Percentiles rank a stretch among this genome's conserved stretches.
Conservation (phyloP, 2,797 vertebrate genomes). For the Yasuhikotakia modesta region DNA sequence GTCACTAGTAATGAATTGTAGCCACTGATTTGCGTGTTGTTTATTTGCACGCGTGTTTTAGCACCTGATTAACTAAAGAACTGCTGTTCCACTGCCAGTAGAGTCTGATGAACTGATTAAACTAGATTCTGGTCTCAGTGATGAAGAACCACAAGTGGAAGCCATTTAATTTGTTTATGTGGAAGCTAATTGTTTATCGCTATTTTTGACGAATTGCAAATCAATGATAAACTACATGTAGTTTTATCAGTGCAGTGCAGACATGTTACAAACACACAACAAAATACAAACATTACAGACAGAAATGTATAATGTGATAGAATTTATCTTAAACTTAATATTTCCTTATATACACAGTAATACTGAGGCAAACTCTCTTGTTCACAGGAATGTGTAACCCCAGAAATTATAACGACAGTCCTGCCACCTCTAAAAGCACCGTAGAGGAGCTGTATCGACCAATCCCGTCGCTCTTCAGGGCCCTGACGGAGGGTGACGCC, state of each 20-base stretch:
- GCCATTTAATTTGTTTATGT: no score
- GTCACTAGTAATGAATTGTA: no score
- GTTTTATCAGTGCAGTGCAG: no score
- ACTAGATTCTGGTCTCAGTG: no score
- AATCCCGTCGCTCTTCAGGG: constrained; percentile 94
- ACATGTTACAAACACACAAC: neutral
- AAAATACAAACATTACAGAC: neutral
- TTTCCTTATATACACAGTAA: neutral
- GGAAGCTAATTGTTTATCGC: no score
- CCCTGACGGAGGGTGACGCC: constrained; percentile 92
- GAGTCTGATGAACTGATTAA: no score
- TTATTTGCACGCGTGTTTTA: neutral
- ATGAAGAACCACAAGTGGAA: no score
- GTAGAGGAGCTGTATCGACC: constrained; percentile 94
- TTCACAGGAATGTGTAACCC: constrained; percentile 96
- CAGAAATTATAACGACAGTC: constrained; percentile 95
- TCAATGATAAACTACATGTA: neutral
- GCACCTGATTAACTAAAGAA: neutral
- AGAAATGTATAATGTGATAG: no score
- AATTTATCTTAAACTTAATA: no score
- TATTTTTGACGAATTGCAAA: neutral
- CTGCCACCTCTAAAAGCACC: constrained; percentile 96
- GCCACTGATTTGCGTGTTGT: neutral
- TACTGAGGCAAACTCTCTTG: neutral
- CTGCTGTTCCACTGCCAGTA: no score